Evolutionary conservation across 92 coral and sea anemone genomes (phyloP).

Genomic region (Isaurus tuberculatus): DNA sequence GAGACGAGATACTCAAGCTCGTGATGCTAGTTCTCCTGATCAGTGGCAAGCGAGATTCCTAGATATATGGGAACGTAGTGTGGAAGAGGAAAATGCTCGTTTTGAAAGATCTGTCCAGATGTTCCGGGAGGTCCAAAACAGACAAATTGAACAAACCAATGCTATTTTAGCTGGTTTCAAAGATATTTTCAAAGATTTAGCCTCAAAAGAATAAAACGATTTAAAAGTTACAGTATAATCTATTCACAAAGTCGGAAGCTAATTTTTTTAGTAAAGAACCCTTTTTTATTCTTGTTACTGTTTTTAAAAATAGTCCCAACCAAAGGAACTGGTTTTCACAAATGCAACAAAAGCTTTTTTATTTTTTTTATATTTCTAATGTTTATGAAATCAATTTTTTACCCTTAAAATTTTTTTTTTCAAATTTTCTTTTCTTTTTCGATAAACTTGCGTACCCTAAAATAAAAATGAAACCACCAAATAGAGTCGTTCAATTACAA

Average conservation of each 20-base stretch:
- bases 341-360: background rate
- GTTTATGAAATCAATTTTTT: too few species aligned
- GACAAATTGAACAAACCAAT: constrained; percentile 46
- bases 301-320: constrained; percentile 13
- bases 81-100: constrained; percentile 31
- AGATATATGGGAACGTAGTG: constrained; percentile 5
- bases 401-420: too few species aligned
- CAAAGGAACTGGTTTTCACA: background rate
- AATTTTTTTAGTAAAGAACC: background rate
- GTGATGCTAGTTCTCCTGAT: constrained; percentile 33
- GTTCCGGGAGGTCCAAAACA: constrained; percentile 34
- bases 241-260: constrained; percentile 1
- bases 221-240: background rate
- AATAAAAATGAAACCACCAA: too few species aligned
- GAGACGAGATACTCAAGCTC: constrained; percentile 8
- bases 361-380: too few species aligned
- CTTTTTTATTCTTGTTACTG: constrained; percentile 3
- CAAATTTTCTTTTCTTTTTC: too few species aligned
- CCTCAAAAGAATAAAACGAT: background rate
- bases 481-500: background rate
- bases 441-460: too few species aligned
- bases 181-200: too few species aligned
- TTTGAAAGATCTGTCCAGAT: constrained; percentile 32
- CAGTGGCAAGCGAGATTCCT: constrained; percentile 18
- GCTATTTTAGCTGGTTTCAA: constrained; percentile 44